These are phyloP conservation scores for Tiliacea citrago DNA, from an alignment of 2,888 invertebrate species.

Conservation along the genomic window DNA sequence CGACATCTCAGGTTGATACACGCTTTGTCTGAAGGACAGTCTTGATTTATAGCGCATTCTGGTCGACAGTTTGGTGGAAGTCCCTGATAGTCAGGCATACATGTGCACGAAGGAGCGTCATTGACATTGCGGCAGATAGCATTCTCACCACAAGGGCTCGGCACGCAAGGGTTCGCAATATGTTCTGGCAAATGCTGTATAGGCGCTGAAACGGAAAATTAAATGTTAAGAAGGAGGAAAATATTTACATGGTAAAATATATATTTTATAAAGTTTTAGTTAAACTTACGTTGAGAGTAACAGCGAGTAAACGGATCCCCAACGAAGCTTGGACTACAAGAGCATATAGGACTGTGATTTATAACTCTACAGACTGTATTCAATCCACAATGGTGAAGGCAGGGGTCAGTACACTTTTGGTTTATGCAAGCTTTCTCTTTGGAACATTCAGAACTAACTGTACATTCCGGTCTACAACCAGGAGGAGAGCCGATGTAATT, in stretches of 20 bases:
- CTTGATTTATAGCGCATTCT: constrained; percentile 93
- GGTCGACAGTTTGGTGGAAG: constrained; percentile 93
- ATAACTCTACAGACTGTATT: constrained; percentile 93
- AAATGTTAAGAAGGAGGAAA: constrained; percentile 8
- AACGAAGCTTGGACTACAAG: constrained; percentile 91
- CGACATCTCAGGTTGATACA: constrained; percentile 94
- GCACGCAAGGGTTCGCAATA: constrained; percentile 92
- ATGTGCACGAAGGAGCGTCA: constrained; percentile 92
- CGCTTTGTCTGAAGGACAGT: constrained; percentile 93
- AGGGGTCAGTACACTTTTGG: constrained; percentile 95
- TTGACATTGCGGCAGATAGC: constrained; percentile 92
- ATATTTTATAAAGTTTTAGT: not conserved
- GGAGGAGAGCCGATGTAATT: constrained; percentile 94
- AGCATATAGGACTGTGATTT: constrained; percentile 95
- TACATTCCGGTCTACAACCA: constrained; percentile 95
- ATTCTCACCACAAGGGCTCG: constrained; percentile 93
- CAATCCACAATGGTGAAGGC: constrained; percentile 93
- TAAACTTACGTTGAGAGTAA: constrained; percentile 87
- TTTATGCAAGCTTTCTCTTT: constrained; percentile 93
- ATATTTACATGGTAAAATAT: not conserved
- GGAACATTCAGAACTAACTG: constrained; percentile 94
- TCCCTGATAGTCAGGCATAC: constrained; percentile 92
- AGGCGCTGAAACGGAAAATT: constrained; percentile 69
- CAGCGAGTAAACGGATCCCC: constrained; percentile 94
- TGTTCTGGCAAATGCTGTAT: constrained; percentile 76